phyloP scores from a whole-genome alignment of 1,140 invertebrate genomes.

The Lanistes nyassanus region DNA sequence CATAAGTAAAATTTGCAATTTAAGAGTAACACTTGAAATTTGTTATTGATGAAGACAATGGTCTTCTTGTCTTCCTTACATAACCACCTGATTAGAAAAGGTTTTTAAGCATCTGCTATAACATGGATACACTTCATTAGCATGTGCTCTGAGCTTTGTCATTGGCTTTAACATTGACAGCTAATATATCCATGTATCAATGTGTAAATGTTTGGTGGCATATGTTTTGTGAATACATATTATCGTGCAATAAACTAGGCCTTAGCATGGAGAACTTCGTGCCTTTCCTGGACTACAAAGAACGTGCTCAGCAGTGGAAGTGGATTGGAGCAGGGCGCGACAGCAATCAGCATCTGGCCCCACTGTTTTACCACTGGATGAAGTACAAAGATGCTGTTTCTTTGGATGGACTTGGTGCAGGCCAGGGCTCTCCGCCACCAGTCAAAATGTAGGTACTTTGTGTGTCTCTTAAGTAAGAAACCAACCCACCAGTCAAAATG shows the following conservation, averaged over 20 bases:
- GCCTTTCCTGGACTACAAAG: slow-evolving; percentile 92
- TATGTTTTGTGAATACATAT: background rate
- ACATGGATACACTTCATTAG: no score
- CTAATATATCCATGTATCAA: background rate
- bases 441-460: slow-evolving; percentile 63
- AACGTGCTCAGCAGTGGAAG: slow-evolving; percentile 77
- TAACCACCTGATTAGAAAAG: no score
- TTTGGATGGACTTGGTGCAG: slow-evolving; percentile 51
- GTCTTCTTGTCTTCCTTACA: no score
- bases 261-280: slow-evolving; percentile 88
- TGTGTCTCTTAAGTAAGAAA: no score
- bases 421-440: slow-evolving; percentile 64
- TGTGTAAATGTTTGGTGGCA: background rate
- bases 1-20: no score
- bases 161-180: background rate
- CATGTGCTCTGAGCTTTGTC: background rate
- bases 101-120: no score
- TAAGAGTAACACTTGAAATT: no score
- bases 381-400: slow-evolving; percentile 69
- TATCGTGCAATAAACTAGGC: slow-evolving; percentile 65
- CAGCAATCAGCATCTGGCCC: slow-evolving; percentile 81
- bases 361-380: slow-evolving; percentile 82
- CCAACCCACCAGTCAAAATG: no score
- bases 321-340: slow-evolving; percentile 97
- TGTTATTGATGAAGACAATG: no score